Evolutionary conservation across 37 sponge, comb jelly and placozoan genomes (phyloP).

Genomic region (Crambe crambe): DNA sequence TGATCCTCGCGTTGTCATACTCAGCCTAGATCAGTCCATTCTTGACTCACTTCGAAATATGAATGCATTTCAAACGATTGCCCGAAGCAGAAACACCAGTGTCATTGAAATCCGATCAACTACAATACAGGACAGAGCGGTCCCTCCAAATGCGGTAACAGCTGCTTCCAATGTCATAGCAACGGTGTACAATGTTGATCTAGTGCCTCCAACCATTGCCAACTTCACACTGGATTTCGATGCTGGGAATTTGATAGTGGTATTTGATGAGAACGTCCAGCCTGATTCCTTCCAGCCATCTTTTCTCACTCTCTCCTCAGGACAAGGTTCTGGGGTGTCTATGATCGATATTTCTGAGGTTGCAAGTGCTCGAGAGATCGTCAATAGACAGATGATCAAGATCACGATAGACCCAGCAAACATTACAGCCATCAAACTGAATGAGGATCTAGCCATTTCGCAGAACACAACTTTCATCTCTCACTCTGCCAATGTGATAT

Average conservation of each 20-base stretch:
- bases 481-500: constrained; percentile 22
- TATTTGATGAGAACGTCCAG: constrained; percentile 74
- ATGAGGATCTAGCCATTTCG: constrained; percentile 46
- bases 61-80: constrained; percentile 19
- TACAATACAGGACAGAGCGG: constrained; percentile 61
- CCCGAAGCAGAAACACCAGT: constrained; percentile 45
- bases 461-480: constrained; percentile 54
- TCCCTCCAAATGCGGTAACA: constrained; percentile 14
- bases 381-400: constrained; percentile 28
- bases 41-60: constrained; percentile 33
- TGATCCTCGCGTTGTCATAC: constrained; percentile 29
- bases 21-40: constrained; percentile 36
- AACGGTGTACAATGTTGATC: constrained; percentile 65
- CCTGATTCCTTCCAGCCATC: constrained; percentile 27
- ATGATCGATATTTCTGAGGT: background rate
- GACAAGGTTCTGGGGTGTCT: background rate
- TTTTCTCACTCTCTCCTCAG: constrained; percentile 40
- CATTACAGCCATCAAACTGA: constrained; percentile 54
- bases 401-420: constrained; percentile 12
- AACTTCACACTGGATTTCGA: constrained; percentile 76
- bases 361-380: background rate
- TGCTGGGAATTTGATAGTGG: constrained; percentile 49
- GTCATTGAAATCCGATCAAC: constrained; percentile 25
- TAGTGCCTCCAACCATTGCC: constrained; percentile 49
- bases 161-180: constrained; percentile 5